Base-by-base conservation (phyloP, 2,113 vertebrate genomes). In the Osmerus eperlanus region DNA sequence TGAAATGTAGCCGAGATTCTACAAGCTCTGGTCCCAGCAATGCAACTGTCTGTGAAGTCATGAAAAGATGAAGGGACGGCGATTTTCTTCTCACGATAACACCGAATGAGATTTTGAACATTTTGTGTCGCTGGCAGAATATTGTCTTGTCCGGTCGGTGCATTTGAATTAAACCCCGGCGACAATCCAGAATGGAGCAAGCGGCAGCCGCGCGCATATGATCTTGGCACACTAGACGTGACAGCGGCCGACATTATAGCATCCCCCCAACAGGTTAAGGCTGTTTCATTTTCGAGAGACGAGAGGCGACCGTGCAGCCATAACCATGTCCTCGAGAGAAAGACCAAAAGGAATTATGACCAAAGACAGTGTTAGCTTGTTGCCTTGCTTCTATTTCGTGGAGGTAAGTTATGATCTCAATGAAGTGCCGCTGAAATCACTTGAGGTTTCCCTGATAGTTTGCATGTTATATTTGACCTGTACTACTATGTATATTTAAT, bases 351-450 rank as follows among this genome's bases (percentile, higher is more conserved):
- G 88, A 83, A 90, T 85, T 83, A 91, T 89, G 78, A 94, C 92
- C 85, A 97, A 98, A 92, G 97, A 99, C 86, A 99, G 96, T 78
- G 93, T 98, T 84, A 96, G 95, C 68, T 90, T 98, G 79, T 89
- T 99, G 86, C 97, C 97, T 70, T 99, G 97, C 85, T 99, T 99
- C 87, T 99, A 99, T 86, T 99, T 99, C 75, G 96, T 98, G 3
- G 97, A 99, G 97, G 97, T 99, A 85, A 91, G 96, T 91, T 18
- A 25, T 1, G 41, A 47, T 47, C 8, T 11, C 41, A 9, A 47
- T 12, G 4, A 12, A 47, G 9, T 12, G 41, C 41, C 41, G 41
- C 41, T 47, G 41, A 47, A 47, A 47, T 47, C 41, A 47, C 41
- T 12, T 47, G 41, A 9, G 8, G 41, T 47, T 47, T 47, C 5